These are phyloP conservation scores for Solenodon paradoxus DNA, from an alignment of 2,113 vertebrate genomes.

Conservation along the genomic window DNA sequence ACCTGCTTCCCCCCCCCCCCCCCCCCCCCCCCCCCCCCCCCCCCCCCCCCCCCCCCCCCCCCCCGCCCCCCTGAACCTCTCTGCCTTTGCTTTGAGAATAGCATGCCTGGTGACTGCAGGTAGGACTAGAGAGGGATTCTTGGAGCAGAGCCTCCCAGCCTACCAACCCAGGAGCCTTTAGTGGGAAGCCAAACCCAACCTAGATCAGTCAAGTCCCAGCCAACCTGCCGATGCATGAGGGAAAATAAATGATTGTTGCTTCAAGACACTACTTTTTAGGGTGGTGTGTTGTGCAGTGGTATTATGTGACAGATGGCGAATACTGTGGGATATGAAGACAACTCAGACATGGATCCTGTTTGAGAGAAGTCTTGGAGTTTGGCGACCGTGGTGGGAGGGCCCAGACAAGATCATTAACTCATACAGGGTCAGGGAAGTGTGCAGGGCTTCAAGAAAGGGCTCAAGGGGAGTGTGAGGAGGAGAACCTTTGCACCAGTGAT, in stretches of 20 bases:
- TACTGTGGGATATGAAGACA: accelerated
- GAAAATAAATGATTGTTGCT: neutral
- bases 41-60: neutral
- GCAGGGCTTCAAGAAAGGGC: neutral
- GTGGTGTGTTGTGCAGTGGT: neutral
- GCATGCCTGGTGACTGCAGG: too few relatives aligned
- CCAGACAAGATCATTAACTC: too few relatives aligned
- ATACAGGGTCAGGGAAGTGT: neutral
- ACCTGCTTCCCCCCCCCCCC: neutral
- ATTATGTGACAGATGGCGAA: neutral
- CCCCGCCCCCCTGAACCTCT: too few relatives aligned
- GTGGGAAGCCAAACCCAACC: neutral
- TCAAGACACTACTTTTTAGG: neutral
- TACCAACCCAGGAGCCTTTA: accelerated
- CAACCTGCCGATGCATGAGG: neutral
- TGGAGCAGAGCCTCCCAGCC: neutral
- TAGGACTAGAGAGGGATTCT: neutral
- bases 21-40: accelerated
- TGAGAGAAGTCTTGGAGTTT: neutral
- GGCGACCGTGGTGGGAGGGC: neutral
- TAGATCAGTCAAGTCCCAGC: neutral
- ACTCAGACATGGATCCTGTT: neutral
- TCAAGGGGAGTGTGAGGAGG: neutral
- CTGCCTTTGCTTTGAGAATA: accelerated
- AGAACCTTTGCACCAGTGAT: neutral